Evolutionary conservation across 1,140 invertebrate species (phyloP).

Genomic region (Eurosta solidaginis): DNA sequence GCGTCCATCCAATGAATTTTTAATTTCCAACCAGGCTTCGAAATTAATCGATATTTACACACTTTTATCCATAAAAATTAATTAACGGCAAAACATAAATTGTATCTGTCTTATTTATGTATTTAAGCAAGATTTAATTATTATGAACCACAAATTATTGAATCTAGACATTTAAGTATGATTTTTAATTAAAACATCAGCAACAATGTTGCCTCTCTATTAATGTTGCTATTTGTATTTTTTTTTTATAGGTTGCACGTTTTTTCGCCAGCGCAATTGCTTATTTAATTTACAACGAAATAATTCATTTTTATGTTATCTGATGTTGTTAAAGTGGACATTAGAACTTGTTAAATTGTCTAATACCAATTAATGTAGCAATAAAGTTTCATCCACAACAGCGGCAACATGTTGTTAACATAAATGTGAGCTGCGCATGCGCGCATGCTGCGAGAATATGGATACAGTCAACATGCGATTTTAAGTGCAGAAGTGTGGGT

Average conservation of each 20-base stretch:
- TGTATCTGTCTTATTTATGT: too few relatives aligned
- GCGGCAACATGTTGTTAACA: background rate
- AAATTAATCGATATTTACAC: too few relatives aligned
- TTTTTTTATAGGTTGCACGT: background rate
- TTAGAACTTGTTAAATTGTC: conserved; percentile 14
- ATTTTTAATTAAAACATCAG: conserved; percentile 7
- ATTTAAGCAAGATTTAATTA: too few relatives aligned
- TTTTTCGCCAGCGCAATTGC: background rate
- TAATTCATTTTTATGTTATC: conserved; percentile 3
- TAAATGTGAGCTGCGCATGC: background rate
- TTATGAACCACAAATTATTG: too few relatives aligned
- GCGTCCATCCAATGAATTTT: too few relatives aligned
- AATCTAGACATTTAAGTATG: too few relatives aligned
- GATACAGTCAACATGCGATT: background rate
- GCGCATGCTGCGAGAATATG: background rate
- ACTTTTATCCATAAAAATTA: too few relatives aligned
- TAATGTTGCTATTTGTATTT: background rate
- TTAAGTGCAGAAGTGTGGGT: background rate
- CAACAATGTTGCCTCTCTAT: background rate
- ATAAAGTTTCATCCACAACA: background rate
- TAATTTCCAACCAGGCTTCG: too few relatives aligned
- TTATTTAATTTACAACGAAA: background rate
- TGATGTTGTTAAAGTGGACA: conserved; percentile 15
- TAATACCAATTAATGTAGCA: conserved; percentile 24
- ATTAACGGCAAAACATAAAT: too few relatives aligned